Base-by-base conservation (phyloP, 2,888 invertebrate species). In the Drymonia ruficornis region DNA sequence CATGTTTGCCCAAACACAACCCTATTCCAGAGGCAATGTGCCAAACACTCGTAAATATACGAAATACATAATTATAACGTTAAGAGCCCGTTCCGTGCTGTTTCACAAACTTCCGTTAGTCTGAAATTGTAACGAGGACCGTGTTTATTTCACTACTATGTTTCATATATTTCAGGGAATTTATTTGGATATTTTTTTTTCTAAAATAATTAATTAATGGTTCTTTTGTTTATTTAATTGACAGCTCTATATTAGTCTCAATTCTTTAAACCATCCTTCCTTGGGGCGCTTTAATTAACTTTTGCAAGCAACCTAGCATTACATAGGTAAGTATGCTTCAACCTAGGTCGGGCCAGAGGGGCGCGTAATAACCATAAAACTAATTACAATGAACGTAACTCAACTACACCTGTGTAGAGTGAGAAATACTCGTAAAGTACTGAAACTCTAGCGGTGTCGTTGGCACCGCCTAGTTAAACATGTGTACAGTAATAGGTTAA, bases 401-500 rank as follows among this genome's bases (percentile, higher is more conserved):
- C 40, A 16, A 2, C 43, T 19, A 43, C 43, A 19, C 43, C 19
- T 13, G 43, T 23, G 19, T 43, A 2, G 2, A 11, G 12, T 6
- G 2, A 16, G 40, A 15, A 40, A 40, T 13, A 0, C 43, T 13
- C 19, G 19, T 19, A 43, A 19, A 19, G 9, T 19, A 43, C 13
- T 23, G 43, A 43, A 43, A 9, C 16, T 19, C 12, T 12, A 43
- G 12, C 23, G 43, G 19, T 23, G 43, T 43, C 19, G 43, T 43
- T 42, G 42, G 18, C 42, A 38, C 42, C 42, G 42, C 18, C 18
- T 18, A 42, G 42, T 42, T 43, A 52, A 61, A 51, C 54, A 49
- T 57, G 51, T 50, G 52, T 55, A 42, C 18, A 18, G 49, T 53
- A 46, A 63, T 63, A 61, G 65, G 66, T 56, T 61, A 60, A 72